phyloP scores from a whole-genome alignment of 2,113 vertebrate species.

The Mirza zaza region DNA sequence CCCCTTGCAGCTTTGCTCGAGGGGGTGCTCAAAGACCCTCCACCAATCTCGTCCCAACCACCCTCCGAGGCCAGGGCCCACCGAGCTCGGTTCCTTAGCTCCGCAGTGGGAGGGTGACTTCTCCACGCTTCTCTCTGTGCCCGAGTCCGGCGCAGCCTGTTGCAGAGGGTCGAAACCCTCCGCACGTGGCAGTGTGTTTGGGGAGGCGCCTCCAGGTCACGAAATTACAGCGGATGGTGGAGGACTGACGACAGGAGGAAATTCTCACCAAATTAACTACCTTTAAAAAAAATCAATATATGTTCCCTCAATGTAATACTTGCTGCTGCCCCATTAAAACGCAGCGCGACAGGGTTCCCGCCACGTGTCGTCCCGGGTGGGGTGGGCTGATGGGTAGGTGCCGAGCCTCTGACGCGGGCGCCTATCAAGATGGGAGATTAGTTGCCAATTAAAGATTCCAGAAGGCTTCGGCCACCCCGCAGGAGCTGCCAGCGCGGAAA shows the following conservation, averaged over 20 bases:
- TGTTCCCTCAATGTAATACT: constrained; percentile 60
- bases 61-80: background rate
- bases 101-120: background rate
- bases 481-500: background rate
- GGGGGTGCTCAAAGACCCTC: background rate
- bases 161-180: background rate
- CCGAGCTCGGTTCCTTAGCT: background rate
- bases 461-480: background rate
- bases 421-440: constrained; percentile 48
- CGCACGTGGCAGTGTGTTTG: background rate
- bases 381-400: background rate
- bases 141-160: background rate
- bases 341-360: constrained; percentile 9
- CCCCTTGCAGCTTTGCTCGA: background rate
- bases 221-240: background rate
- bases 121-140: background rate
- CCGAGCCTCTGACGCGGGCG: background rate
- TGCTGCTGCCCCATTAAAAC: constrained; percentile 73
- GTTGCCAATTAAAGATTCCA: constrained; percentile 68
- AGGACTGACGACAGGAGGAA: constrained; percentile 52
- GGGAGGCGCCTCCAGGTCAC: background rate
- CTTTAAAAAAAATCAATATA: constrained; percentile 74
- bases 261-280: constrained; percentile 80
- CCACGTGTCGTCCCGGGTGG: background rate
- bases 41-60: background rate